A percentile compares a stretch with the other conserved stretches of the same genome.
phyloP scores from a whole-genome alignment of 2,797 vertebrate species.

The Takifugu ocellatus region DNA sequence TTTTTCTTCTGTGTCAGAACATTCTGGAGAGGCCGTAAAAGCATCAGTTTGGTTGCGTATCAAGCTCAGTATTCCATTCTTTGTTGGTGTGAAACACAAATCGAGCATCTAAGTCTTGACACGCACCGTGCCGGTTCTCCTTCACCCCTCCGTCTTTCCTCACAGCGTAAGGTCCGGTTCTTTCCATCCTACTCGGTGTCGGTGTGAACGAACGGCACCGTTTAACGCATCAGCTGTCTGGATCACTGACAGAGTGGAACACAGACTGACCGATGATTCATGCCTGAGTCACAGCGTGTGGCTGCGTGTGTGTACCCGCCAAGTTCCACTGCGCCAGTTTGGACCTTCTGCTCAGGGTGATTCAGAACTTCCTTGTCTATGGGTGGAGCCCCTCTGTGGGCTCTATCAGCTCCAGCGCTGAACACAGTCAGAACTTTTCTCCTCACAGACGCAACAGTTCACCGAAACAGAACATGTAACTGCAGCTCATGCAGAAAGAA shows the following conservation, averaged over 20 bases:
- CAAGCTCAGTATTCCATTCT: no score
- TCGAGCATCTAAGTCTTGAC: not conserved
- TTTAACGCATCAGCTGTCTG: constrained; percentile 32
- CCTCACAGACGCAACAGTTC: constrained; percentile 38
- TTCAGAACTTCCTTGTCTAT: constrained; percentile 69
- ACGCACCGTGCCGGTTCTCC: constrained; percentile 18
- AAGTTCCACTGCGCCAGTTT: constrained; percentile 43
- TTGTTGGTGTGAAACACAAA: no score
- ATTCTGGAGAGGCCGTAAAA: no score
- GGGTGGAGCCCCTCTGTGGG: constrained; percentile 68
- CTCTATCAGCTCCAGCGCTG: constrained; percentile 27
- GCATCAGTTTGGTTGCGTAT: no score
- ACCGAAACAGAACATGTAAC: constrained; percentile 10
- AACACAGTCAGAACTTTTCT: constrained; percentile 24
- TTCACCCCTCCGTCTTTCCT: constrained; percentile 1
- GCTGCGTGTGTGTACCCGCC: constrained; percentile 32
- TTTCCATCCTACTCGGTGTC: constrained; percentile 1
- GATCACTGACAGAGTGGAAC: constrained; percentile 44
- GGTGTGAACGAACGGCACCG: constrained; percentile 24
- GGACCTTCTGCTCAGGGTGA: constrained; percentile 57
- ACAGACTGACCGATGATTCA: constrained; percentile 49
- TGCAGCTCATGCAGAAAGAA: constrained; percentile 14
- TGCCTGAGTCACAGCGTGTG: constrained; percentile 49
- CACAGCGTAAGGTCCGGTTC: constrained; percentile 4
- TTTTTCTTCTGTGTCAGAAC: not conserved